Base-by-base conservation (phyloP, 2,113 vertebrate genomes). In the Alosa alosa region DNA sequence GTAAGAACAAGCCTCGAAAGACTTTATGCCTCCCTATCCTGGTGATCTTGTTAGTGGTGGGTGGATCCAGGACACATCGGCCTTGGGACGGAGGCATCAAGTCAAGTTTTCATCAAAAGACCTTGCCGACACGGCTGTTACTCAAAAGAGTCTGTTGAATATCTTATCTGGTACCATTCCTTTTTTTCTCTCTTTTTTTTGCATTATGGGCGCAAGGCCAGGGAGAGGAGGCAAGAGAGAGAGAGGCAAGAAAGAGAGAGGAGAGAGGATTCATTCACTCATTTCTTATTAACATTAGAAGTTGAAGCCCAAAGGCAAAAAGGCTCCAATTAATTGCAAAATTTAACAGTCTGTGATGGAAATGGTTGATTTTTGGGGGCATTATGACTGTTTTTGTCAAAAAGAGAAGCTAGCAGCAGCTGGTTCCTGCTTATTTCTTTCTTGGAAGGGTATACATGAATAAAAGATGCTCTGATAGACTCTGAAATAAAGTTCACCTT, bases 81-180 rank as follows among this genome's bases (percentile, higher is more conserved):
- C 72, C 72, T 78, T 36, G 72, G 72, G 72, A 36, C 39, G 36
- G 36, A 78, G 31, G 25, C 36, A 39, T 36, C 25, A 39, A 36
- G 72, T 78, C 10, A 36, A 78, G 72, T 78, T 78, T 39, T 78
- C 31, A 39, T 36, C 36, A 78, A 72, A 68, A 78, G 64, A 72
- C n/a, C 64, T 72, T 72, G 64, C n/a, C 31, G 64, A 39, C 25
- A 78, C 25, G 39, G 72, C 3, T 15, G 39, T 39, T 39, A 78
- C 31, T 78, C 31, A 36, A 39, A 78, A 78, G 64, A 25, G 72
- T 78, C 31, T 36, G 25, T 78, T 17, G 72, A 78, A 78, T 78
- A 39, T 78, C 25, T 39, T 31, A 75, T 75, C 25, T 39, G 31
- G 31, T 78, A 41, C 72, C 10, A 78, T 78, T 78, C 13, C 2